phyloP scores from a whole-genome alignment of 2,888 invertebrate species.

The Vandiemenella viatica region DNA sequence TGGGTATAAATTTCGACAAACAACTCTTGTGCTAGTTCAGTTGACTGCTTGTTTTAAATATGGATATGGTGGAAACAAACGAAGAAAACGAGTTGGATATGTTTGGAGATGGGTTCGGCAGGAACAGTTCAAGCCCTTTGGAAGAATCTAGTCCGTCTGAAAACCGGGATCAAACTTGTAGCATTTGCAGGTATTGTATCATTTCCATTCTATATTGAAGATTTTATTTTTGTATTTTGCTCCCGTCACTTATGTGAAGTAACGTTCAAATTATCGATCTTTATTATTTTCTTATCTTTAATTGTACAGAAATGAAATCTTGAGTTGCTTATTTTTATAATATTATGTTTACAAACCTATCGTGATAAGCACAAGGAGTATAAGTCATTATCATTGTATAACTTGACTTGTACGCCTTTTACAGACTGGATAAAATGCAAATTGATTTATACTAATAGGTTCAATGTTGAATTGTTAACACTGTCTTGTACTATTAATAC shows the following conservation, averaged over 20 bases:
- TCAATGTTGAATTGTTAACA: too few relatives aligned
- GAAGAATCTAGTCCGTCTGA: slow-evolving; percentile 29
- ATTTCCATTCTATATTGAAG: not conserved
- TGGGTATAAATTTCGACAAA: not conserved
- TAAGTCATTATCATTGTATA: too few relatives aligned
- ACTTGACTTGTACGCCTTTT: too few relatives aligned
- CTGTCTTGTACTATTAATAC: too few relatives aligned
- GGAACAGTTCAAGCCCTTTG: slow-evolving; percentile 26
- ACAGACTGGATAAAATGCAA: too few relatives aligned
- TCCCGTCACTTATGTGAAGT: not conserved
- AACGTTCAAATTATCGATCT: too few relatives aligned
- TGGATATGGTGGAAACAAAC: slow-evolving; percentile 9
- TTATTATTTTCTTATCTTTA: not conserved
- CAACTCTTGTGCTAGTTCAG: not conserved
- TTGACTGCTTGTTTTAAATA: not conserved
- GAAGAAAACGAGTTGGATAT: slow-evolving; percentile 16
- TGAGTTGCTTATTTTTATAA: not conserved
- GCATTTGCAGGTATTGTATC: slow-evolving; percentile 33
- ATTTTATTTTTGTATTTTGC: not conserved
- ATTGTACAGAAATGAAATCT: not conserved
- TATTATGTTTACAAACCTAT: not conserved
- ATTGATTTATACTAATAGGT: too few relatives aligned
- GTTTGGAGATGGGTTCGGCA: slow-evolving; percentile 28
- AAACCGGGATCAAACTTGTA: slow-evolving; percentile 43
- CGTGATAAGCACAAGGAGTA: too few relatives aligned